Conservation (phyloP, 1,140 invertebrate genomes). For the Hirudo medicinalis region DNA sequence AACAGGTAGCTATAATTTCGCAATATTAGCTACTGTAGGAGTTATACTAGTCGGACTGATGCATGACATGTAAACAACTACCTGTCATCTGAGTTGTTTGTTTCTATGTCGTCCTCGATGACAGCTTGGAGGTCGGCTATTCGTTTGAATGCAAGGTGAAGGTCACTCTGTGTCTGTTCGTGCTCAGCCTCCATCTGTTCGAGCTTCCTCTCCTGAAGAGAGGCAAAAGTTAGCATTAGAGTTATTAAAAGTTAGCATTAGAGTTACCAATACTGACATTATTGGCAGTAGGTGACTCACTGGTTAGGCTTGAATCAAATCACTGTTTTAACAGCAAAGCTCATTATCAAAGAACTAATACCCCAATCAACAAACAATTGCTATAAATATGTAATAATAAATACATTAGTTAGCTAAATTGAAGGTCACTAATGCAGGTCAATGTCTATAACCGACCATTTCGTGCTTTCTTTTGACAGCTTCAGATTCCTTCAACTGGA, state of each 20-base stretch:
- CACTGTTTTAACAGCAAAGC: no score
- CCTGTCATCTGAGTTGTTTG: no score
- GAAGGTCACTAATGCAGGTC: not conserved
- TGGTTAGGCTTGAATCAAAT: no score
- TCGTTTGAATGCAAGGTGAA: slow-evolving; percentile 63
- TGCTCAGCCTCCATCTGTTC: slow-evolving; percentile 40
- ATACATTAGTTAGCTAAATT: not conserved
- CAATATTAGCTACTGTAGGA: no score
- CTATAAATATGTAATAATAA: not conserved
- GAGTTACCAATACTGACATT: no score
- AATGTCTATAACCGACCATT: slow-evolving; percentile 30
- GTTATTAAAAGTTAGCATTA: no score
- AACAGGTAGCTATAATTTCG: no score
- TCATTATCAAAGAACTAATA: no score
- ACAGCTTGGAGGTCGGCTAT: slow-evolving; percentile 70
- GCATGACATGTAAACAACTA: no score
- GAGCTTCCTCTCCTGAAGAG: slow-evolving; percentile 35
- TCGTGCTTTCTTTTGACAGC: slow-evolving; percentile 48
- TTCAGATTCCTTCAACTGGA: slow-evolving; percentile 57
- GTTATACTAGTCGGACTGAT: no score
- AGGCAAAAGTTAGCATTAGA: not conserved
- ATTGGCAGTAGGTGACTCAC: no score
- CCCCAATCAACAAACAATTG: not conserved
- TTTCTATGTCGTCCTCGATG: slow-evolving; percentile 51
- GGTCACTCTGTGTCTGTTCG: slow-evolving; percentile 49